Evolutionary conservation across 64 coral and sea anemone species (phyloP).

Genomic region (Pocillopora verrucosa): DNA sequence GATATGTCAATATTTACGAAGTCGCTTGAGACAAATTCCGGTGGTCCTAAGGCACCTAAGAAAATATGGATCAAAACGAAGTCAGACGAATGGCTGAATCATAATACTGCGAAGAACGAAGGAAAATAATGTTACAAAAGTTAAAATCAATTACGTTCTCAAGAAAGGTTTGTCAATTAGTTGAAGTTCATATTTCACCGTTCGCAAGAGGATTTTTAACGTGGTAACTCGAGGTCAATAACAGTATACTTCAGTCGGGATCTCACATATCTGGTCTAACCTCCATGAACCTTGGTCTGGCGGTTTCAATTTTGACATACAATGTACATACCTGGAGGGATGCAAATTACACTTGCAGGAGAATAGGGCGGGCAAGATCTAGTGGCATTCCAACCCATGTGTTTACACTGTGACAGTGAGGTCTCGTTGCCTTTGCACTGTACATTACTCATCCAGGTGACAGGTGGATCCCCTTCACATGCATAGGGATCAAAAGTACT

Average conservation of each 20-base stretch:
- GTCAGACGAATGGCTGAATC: neutral
- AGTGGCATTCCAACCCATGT: neutral
- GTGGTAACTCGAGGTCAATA: too few species aligned
- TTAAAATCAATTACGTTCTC: too few species aligned
- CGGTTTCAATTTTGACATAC: neutral
- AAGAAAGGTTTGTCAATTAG: too few species aligned
- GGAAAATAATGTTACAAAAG: too few species aligned
- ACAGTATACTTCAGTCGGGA: too few species aligned
- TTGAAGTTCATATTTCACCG: too few species aligned
- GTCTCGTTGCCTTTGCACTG: neutral
- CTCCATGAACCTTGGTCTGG: neutral
- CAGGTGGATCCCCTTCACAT: neutral
- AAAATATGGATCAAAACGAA: neutral
- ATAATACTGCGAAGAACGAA: too few species aligned
- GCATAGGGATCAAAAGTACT: too few species aligned
- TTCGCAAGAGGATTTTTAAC: too few species aligned
- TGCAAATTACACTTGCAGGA: conserved; percentile 1
- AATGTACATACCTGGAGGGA: neutral
- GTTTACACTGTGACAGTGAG: neutral
- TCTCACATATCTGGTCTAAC: too few species aligned
- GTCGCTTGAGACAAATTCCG: conserved; percentile 1
- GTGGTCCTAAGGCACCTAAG: neutral
- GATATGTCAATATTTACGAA: neutral
- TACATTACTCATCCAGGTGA: neutral
- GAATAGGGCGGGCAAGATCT: neutral